Evolutionary conservation across 2,888 invertebrate genomes (phyloP).

Genomic region (Drosophila macrospina): DNA sequence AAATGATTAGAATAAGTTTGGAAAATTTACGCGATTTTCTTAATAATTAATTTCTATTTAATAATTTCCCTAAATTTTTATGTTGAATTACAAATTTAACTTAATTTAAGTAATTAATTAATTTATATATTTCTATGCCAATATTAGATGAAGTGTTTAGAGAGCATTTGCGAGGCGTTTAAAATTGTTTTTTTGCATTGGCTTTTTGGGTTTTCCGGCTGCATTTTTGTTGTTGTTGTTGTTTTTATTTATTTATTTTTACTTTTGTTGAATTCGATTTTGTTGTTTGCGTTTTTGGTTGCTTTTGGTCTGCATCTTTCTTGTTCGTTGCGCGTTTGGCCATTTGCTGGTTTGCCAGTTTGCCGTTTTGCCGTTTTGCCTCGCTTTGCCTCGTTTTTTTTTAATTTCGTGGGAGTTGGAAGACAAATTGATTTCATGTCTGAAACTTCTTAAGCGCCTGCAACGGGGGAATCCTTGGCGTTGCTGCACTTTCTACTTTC

Average conservation of each 20-base stretch:
- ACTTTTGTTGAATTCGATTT: conserved; percentile 2
- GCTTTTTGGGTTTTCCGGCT: conserved; percentile 15
- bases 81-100: no score
- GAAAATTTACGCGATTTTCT: no score
- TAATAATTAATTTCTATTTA: no score
- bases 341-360: conserved; percentile 24
- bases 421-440: conserved; percentile 83
- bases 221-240: conserved; percentile 25
- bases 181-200: not conserved
- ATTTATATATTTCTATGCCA: no score
- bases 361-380: conserved; percentile 7
- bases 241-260: no score
- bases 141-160: not conserved
- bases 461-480: conserved; percentile 70
- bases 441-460: conserved; percentile 78
- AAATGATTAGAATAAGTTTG: no score
- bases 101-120: no score
- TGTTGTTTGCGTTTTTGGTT: conserved; percentile 25
- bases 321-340: conserved; percentile 24
- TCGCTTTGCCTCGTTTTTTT: conserved; percentile 55
- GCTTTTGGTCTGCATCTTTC: conserved; percentile 20
- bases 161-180: conserved; percentile 32
- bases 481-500: conserved; percentile 33
- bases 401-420: conserved; percentile 77
- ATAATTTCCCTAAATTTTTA: no score